Conservation (phyloP, 2,888 invertebrate species). For the Priocnemis perturbator region DNA sequence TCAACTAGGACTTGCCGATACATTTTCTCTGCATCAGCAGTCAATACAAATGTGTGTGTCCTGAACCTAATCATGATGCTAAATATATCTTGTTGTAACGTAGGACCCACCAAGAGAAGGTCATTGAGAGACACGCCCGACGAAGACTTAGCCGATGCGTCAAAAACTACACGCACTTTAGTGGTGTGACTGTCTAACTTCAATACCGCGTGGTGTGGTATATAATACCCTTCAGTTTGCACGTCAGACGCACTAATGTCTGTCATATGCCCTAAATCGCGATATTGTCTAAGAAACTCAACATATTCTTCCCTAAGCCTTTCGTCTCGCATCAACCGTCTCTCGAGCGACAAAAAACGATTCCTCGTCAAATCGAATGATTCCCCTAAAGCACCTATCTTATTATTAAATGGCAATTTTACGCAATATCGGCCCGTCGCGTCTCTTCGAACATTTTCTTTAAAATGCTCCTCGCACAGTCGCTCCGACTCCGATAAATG, state of each 20-base stretch:
- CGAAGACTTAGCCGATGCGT: not conserved
- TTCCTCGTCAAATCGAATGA: constrained; percentile 26
- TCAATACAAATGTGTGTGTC: not conserved
- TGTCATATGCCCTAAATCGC: constrained; percentile 32
- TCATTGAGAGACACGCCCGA: not conserved
- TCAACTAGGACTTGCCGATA: not conserved
- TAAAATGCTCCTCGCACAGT: constrained; percentile 27
- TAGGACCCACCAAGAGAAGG: not conserved
- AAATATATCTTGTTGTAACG: not conserved
- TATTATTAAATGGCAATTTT: constrained; percentile 27
- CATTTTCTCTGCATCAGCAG: constrained; percentile 7
- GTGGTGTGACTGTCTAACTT: too few relatives aligned
- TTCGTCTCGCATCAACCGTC: constrained; percentile 21
- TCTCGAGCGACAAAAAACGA: constrained; percentile 28
- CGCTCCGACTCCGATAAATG: constrained; percentile 23
- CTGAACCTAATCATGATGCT: not conserved
- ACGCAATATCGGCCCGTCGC: constrained; percentile 34
- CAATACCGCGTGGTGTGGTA: too few relatives aligned
- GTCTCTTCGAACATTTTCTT: constrained; percentile 22
- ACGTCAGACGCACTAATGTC: too few relatives aligned
- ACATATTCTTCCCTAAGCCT: constrained; percentile 28
- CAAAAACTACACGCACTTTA: too few relatives aligned
- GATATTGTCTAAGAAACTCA: constrained; percentile 38
- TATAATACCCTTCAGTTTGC: too few relatives aligned
- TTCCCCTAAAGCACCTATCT: constrained; percentile 25